These are phyloP conservation scores for Antheraea mylitta DNA, from an alignment of 1,140 invertebrate genomes.

Conservation along the genomic window DNA sequence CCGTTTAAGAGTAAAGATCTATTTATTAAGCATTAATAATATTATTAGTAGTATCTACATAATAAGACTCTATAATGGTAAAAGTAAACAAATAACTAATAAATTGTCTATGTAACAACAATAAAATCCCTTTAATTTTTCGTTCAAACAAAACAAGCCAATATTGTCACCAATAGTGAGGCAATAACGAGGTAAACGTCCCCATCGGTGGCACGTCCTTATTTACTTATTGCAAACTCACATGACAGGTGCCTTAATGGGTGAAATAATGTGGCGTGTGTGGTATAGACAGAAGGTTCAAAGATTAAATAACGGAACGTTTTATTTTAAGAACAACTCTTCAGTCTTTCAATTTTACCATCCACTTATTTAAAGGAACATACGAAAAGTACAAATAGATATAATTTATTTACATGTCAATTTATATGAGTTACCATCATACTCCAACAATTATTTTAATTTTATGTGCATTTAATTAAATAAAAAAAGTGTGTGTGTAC, in stretches of 20 bases:
- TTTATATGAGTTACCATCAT: too few relatives aligned
- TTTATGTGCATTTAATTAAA: too few relatives aligned
- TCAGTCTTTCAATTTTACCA: too few relatives aligned
- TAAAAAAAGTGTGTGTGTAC: too few relatives aligned
- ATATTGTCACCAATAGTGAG: slow-evolving; percentile 62
- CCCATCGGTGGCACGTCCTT: slow-evolving; percentile 51
- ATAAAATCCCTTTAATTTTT: slow-evolving; percentile 51
- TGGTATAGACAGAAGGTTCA: slow-evolving; percentile 39
- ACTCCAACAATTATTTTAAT: too few relatives aligned
- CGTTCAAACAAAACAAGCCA: slow-evolving; percentile 48
- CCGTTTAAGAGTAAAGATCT: too few relatives aligned
- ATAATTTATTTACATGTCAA: too few relatives aligned
- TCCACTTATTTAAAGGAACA: too few relatives aligned
- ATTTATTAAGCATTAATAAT: too few relatives aligned
- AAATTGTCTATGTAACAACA: slow-evolving; percentile 33
- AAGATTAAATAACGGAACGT: slow-evolving; percentile 34
- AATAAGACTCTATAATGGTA: too few relatives aligned
- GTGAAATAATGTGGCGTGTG: slow-evolving; percentile 69
- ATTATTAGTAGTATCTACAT: too few relatives aligned
- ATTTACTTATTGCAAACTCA: slow-evolving; percentile 77
- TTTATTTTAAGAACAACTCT: not conserved
- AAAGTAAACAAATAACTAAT: not conserved
- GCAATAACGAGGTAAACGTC: slow-evolving; percentile 59
- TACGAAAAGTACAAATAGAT: too few relatives aligned
- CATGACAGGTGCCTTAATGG: slow-evolving; percentile 76